Base-by-base conservation (phyloP, 2,113 vertebrate genomes). In the Amazona guildingii region DNA sequence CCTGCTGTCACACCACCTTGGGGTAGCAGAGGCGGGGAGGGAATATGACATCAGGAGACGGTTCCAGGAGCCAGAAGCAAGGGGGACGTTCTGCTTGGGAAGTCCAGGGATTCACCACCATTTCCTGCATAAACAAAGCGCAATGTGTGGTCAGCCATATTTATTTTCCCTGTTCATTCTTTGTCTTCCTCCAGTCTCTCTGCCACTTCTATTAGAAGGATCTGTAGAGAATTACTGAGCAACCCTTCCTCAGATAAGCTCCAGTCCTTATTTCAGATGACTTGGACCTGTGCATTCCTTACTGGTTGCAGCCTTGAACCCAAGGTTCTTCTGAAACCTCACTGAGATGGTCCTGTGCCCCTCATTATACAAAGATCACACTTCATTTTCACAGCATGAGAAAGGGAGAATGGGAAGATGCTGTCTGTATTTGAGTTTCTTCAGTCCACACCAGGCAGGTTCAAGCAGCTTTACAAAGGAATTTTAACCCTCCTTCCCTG, bases 61-160 rank as follows among this genome's bases (percentile, higher is more conserved):
- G 25, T 81, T 57, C 37, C 63, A 59, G 63, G 17, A 90, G 25
- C 10, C 37, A 52, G 49, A 70, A 90, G 33, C 0, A 0, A 86
- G 17, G 15, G 33, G 4, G 1, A 66, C 0, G 0, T 80, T 21
- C 37, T 66, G 14, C 43, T 46, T 1, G 2, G 27, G 20, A 39
- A 27, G 19, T 27, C 35, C 62, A 31, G 23, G 41, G 33, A 33
- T 63, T 55, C 48, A 51, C 43, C 68, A 29, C 6, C 11, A n/a
- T 23, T 57, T 29, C 5, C 91, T 93, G 68, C 33, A 57, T 25
- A 27, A 80, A 57, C 1, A 69, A 80, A 85, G 33, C 27, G 57
- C 54, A 78, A 13, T 49, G 23, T 37, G 9, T 37, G 17, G 31
- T 78, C 21, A 64, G 4, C 0, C 2, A 25, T 43, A 51, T 64